Evolutionary conservation across 2,797 vertebrate species (phyloP), one percentile per base, ranked within the genome.

Genomic region (Typhlichthys subterraneus): DNA sequence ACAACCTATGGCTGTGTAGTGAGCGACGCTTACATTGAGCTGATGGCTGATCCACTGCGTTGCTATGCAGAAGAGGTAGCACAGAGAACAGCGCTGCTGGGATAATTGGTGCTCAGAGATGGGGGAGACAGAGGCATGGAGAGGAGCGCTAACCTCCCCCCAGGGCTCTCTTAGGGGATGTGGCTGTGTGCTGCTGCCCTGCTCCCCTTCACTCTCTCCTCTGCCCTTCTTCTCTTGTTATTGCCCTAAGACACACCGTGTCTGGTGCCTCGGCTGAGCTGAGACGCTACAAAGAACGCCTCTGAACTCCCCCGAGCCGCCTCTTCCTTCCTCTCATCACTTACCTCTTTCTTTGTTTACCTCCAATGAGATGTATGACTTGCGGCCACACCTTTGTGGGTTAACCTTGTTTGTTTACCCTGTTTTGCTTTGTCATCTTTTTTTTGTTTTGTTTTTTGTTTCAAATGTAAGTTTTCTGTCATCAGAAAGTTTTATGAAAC

Each of bases 121-220:
- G 11, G 45, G 71, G 50, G 33, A 56, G 66, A 63, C 52, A 64
- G 53, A 65, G 60, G 59, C 70, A 66, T 67, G 58, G 63, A 75
- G 79, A 81, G 69, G 73, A 77, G 69, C 69, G 67, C 70, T 89
- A 81, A 91, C 91, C 91, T 91, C 84, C 88, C 92, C 87, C 76
- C 84, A 79, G 87, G 90, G 83, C 75, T 89, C 86, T 92, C 87
- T 76, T 57, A 85, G 81, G 87, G 81, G 70, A 61, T 72, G 76
- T 57, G 14, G 61, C 63, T 59, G 76, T 77, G 71, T 72, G 77
- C 67, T 46, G 53, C 72, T 67, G 58, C 70, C 73, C 73, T 73
- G 66, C 79, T 79, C 73, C 70, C 70, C 64, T 77, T 75, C 74
- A 66, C 80, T 75, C 80, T 74, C 61, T 61, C 45, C 61, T 75